These are phyloP conservation scores for Pteropus alecto DNA, from an alignment of 2,113 vertebrate species.

Conservation along the genomic window DNA sequence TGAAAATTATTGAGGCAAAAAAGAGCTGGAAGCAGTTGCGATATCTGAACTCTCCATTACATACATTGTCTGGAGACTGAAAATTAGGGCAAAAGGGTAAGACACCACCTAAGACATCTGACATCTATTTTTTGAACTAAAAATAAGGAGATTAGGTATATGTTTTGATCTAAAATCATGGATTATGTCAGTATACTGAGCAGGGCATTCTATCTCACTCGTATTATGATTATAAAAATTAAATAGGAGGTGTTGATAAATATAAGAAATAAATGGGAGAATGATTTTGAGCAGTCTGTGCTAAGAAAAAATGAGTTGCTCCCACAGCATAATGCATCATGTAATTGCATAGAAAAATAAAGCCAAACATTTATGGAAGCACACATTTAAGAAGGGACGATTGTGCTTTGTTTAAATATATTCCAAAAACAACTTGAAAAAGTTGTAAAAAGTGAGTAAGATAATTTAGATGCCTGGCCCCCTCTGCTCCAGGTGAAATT, in stretches of 20 bases:
- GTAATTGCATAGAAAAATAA: not conserved
- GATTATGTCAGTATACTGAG: not conserved
- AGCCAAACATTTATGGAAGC: not conserved
- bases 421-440: not conserved
- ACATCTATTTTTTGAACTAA: not conserved
- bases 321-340: not conserved
- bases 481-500: not conserved
- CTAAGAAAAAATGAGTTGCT: not conserved
- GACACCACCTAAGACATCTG: not conserved
- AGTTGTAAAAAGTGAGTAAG: not conserved
- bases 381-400: not conserved
- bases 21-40: not conserved
- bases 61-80: not conserved
- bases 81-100: not conserved
- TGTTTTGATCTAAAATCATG: not conserved
- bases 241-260: not conserved
- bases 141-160: not conserved
- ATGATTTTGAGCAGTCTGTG: not conserved
- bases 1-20: not conserved
- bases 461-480: not conserved
- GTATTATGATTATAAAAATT: not conserved
- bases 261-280: not conserved
- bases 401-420: not conserved
- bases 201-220: not conserved
- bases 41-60: not conserved